A percentile compares a stretch with the other conserved stretches of the same genome.
Evolutionary conservation across 2,797 vertebrate species (phyloP).

Genomic region (Peromyscus aztecus): DNA sequence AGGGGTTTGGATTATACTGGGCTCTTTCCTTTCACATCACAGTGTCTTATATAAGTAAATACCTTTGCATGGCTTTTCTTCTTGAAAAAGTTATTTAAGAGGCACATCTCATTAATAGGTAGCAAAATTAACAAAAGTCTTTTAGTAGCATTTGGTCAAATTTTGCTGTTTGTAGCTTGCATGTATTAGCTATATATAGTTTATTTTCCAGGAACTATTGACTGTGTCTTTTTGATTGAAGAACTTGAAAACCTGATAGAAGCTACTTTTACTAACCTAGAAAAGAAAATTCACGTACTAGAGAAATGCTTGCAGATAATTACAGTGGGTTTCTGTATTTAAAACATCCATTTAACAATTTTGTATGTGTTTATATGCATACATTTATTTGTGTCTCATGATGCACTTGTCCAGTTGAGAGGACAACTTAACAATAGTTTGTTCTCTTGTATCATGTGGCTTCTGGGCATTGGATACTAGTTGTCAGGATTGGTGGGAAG

Average conservation of each 20-base stretch:
- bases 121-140: neutral
- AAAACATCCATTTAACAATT: neutral
- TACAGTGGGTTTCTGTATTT: neutral
- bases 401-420: neutral
- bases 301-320: neutral
- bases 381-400: neutral
- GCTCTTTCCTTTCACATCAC: neutral
- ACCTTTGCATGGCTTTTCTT: neutral
- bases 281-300: neutral
- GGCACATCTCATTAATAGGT: neutral
- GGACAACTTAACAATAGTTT: neutral
- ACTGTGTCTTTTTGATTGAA: neutral
- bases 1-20: too few relatives aligned
- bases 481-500: neutral
- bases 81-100: neutral
- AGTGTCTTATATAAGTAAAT: neutral
- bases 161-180: conserved; percentile 3
- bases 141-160: conserved; percentile 42
- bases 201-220: conserved; percentile 42
- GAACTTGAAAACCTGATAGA: conserved; percentile 5
- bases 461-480: neutral
- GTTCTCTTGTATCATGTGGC: too few relatives aligned
- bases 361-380: neutral
- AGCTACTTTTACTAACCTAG: neutral
- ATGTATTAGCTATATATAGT: neutral